Base-by-base conservation (phyloP, 2,888 invertebrate species). In the Scrobipalpa atriplicella region DNA sequence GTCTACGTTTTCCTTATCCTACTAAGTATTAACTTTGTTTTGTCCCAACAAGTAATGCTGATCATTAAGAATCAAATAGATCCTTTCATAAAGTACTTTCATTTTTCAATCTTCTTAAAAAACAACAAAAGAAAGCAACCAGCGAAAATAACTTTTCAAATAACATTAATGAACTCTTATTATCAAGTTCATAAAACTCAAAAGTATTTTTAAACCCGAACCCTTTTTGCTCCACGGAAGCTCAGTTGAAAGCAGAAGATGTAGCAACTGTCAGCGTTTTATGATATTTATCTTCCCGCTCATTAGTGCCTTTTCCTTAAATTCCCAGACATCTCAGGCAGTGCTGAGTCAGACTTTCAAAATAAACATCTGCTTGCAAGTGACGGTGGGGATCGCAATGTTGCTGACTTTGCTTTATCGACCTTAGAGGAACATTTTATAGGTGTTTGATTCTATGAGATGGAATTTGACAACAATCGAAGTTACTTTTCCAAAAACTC, bases 231-330 rank as follows among this genome's bases (percentile, higher is more conserved):
- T 2, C 36, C 29, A n/a, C n/a, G 58, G 29, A 58, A 58, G 11
- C n/a, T n/a, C 13, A 58, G 38, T 38, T 36, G 16, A 38, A 58
- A 58, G 38, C 38, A 29, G 16, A n/a, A 36, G 29, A 29, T 16
- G 36, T 58, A 38, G 16, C 58, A 36, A 58, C 16, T 29, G 38
- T 58, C 58, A 58, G 58, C 58, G n/a, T 58, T 58, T 58, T 58
- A 58, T 58, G 38, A 16, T 58, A 58, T 58, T 58, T 58, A 38
- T 58, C 58, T 58, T 58, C 10, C 16, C n/a, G n/a, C 58, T 58
- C 58, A 38, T 58, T 58, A 58, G 58, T 58, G 36, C 58, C 38
- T 58, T 58, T 58, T 62, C 47, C 62, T 62, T 18, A 51, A 62
- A 43, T 47, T 62, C 51, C 62, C 43, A 62, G 62, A 47, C 62